Conservation (phyloP, 2,113 vertebrate species). For the Pseudopodoces humilis region DNA sequence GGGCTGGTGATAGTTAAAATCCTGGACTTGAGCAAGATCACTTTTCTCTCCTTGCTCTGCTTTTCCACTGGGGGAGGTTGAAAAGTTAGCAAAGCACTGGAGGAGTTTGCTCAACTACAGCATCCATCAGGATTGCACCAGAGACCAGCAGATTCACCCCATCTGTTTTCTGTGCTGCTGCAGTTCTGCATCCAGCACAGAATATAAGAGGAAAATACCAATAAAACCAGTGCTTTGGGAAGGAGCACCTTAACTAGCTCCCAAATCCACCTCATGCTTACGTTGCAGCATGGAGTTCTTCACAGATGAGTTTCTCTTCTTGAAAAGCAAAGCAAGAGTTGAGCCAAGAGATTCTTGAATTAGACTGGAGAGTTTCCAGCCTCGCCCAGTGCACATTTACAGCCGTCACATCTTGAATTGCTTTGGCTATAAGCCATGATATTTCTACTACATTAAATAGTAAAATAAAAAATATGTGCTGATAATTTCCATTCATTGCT, state of each 20-base stretch:
- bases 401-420: neutral
- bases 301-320: neutral
- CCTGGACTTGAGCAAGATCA: neutral
- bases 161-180: neutral
- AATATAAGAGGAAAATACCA: accelerated
- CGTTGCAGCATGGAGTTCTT: neutral
- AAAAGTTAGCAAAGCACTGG: neutral
- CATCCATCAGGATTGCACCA: neutral
- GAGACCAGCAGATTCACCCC: neutral
- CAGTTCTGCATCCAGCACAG: neutral
- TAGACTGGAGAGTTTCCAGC: neutral
- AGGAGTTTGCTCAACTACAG: neutral
- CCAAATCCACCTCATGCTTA: neutral
- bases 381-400: neutral
- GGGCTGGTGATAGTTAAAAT: neutral
- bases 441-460: neutral
- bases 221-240: accelerated
- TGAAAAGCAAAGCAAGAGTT: neutral
- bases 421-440: neutral
- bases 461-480: neutral
- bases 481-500: neutral
- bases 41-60: neutral
- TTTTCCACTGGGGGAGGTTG: neutral
- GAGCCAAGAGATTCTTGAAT: neutral
- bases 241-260: neutral